Evolutionary conservation across 2,113 vertebrate species (phyloP).

Genomic region (Eulacestoma nigropectus): DNA sequence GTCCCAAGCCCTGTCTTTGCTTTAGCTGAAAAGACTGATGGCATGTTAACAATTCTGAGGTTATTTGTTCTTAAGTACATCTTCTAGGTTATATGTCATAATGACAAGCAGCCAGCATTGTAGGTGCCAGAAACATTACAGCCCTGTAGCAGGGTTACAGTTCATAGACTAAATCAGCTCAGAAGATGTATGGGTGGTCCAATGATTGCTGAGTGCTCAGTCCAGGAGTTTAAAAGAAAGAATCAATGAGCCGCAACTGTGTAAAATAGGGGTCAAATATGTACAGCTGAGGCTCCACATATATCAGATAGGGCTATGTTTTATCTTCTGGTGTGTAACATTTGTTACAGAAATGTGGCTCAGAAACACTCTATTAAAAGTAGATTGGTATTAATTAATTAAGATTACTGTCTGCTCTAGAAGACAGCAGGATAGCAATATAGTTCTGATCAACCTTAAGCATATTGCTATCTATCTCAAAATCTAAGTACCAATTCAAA

Average conservation of each 20-base stretch:
- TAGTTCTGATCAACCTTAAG: not conserved
- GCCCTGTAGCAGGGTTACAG: slow-evolving; percentile 61
- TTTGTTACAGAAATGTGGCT: slow-evolving; percentile 64
- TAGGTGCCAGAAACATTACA: slow-evolving; percentile 47
- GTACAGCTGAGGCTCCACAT: slow-evolving; percentile 73
- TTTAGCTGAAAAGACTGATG: slow-evolving; percentile 58
- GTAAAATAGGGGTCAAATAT: slow-evolving; percentile 79
- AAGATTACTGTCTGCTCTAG: not conserved
- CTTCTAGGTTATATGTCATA: slow-evolving; percentile 69
- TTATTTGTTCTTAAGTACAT: slow-evolving; percentile 71
- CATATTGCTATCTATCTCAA: not conserved
- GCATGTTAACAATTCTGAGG: slow-evolving; percentile 52
- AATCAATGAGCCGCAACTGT: slow-evolving; percentile 75
- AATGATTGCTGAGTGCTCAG: slow-evolving; percentile 67
- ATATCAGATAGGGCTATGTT: slow-evolving; percentile 52
- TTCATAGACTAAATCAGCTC: slow-evolving; percentile 66
- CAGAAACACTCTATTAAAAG: slow-evolving; percentile 66
- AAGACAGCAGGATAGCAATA: not conserved
- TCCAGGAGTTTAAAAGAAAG: slow-evolving; percentile 65
- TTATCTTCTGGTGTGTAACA: slow-evolving; percentile 56
- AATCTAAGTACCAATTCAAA: not conserved
- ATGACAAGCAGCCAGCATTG: slow-evolving; percentile 59
- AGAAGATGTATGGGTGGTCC: slow-evolving; percentile 69
- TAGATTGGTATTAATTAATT: slow-evolving; percentile 70
- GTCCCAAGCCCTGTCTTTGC: not conserved